These are phyloP conservation scores for Anoplopoma fimbria DNA, from an alignment of 2,113 vertebrate genomes.

Conservation along the genomic window DNA sequence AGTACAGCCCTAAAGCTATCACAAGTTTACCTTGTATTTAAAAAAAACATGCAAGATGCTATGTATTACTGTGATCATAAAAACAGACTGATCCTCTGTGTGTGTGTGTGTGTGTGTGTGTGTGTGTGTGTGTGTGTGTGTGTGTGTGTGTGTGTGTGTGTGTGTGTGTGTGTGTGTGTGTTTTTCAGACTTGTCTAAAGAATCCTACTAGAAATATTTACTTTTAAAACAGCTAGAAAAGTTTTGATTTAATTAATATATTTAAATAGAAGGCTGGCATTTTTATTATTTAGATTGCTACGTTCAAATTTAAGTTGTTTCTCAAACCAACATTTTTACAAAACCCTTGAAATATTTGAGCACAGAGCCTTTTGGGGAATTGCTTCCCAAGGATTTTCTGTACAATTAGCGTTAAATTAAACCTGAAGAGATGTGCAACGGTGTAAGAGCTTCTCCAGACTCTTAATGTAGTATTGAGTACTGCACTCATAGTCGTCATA, in stretches of 20 bases:
- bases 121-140: too few relatives aligned
- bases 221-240: neutral
- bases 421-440: slow-evolving; percentile 30
- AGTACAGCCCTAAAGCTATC: too few relatives aligned
- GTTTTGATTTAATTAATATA: neutral
- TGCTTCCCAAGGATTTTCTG: slow-evolving; percentile 11
- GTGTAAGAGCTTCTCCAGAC: slow-evolving; percentile 51
- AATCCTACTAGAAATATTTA: neutral
- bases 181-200: neutral
- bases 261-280: neutral
- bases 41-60: neutral
- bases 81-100: neutral
- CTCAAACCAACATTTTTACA: slow-evolving; percentile 10
- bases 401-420: slow-evolving; percentile 44
- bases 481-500: slow-evolving; percentile 67
- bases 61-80: neutral
- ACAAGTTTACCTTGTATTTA: neutral
- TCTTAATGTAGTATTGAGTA: slow-evolving; percentile 61
- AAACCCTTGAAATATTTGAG: slow-evolving; percentile 22
- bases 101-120: too few relatives aligned
- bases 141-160: too few relatives aligned
- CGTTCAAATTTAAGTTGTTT: slow-evolving; percentile 13
- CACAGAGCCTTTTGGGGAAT: neutral
- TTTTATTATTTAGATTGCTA: neutral
- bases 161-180: too few relatives aligned